Evolutionary conservation across 2,797 vertebrate genomes (phyloP).

Genomic region (Eulemur mongoz): DNA sequence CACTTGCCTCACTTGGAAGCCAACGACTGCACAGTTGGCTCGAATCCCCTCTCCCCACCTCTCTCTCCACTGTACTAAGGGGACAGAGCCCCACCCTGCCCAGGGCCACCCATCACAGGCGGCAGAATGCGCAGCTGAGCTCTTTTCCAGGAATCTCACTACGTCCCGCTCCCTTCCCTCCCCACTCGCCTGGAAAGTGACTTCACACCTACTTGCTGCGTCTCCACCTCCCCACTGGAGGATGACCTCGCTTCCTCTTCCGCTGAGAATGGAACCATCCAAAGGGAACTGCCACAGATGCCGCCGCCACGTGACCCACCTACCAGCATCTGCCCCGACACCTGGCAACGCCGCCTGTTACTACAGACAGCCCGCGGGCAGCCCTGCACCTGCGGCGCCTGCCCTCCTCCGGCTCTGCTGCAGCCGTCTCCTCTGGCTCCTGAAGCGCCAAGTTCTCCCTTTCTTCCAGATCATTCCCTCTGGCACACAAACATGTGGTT

Average conservation of each 20-base stretch:
- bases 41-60: fast-evolving
- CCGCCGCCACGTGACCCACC: background rate
- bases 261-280: background rate
- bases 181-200: background rate
- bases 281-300: background rate
- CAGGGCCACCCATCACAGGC: fast-evolving
- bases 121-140: fast-evolving
- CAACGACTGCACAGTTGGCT: background rate
- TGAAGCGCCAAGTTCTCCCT: fast-evolving
- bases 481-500: background rate
- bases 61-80: fast-evolving
- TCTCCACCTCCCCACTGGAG: no score
- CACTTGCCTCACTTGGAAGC: background rate
- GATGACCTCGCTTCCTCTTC: background rate
- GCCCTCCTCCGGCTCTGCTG: background rate
- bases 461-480: background rate
- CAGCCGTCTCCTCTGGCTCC: background rate
- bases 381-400: background rate
- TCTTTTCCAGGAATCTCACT: background rate
- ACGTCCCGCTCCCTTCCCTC: fast-evolving
- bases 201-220: background rate
- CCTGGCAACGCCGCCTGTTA: fast-evolving
- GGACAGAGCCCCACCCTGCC: background rate
- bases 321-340: background rate
- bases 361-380: background rate